Evolutionary conservation across 2,113 vertebrate genomes (phyloP).

Genomic region (Nothoprocta pentlandii): DNA sequence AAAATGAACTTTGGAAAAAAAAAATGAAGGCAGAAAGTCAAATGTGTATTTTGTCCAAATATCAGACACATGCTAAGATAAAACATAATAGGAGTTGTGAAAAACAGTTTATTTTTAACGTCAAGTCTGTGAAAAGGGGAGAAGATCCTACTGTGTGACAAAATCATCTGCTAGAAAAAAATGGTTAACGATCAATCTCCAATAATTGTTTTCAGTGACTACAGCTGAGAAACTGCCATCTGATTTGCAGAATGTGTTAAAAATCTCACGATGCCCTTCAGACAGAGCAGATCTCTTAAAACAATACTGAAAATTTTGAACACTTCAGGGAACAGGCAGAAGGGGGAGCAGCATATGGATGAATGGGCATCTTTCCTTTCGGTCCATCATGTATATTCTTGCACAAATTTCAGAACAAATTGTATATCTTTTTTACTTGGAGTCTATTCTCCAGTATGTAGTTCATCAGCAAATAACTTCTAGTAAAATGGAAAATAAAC

Average conservation of each 20-base stretch:
- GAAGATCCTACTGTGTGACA: slow-evolving; percentile 5
- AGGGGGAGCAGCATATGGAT: background rate
- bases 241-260: background rate
- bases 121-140: background rate
- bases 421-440: background rate
- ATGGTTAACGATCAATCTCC: slow-evolving; percentile 37
- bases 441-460: background rate
- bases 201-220: slow-evolving; percentile 35
- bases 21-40: background rate
- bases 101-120: slow-evolving; percentile 46
- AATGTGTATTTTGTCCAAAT: background rate
- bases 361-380: background rate
- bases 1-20: background rate
- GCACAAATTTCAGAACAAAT: slow-evolving; percentile 20
- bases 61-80: background rate
- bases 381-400: background rate
- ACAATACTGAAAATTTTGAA: background rate
- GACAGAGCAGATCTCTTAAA: background rate
- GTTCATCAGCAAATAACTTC: background rate
- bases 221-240: slow-evolving; percentile 16
- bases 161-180: background rate
- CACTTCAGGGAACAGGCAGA: background rate
- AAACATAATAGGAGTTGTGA: slow-evolving; percentile 7
- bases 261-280: background rate
- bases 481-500: slow-evolving; percentile 31